Conservation (phyloP, 2,888 invertebrate species). For the Anthrax anthrax region DNA sequence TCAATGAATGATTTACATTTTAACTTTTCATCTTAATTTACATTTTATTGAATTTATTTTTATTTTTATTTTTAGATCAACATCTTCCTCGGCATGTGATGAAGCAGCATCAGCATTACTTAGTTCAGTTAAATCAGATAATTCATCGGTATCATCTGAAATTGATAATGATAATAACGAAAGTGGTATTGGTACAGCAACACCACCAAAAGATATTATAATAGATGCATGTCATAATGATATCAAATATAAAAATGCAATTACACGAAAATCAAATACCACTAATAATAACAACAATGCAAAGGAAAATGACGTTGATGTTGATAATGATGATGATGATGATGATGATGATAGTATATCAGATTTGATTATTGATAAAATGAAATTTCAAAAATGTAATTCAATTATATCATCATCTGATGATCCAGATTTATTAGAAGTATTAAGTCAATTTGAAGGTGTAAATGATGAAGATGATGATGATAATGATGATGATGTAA, state of each 20-base stretch:
- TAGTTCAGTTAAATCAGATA: slow-evolving; percentile 33
- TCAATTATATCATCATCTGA: slow-evolving; percentile 20
- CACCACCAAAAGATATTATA: slow-evolving; percentile 30
- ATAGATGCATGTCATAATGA: slow-evolving; percentile 18
- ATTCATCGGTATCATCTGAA: slow-evolving; percentile 31
- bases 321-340: neutral
- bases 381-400: neutral
- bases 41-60: neutral
- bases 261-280: slow-evolving; percentile 22
- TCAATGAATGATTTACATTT: too few relatives aligned
- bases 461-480: slow-evolving; percentile 2
- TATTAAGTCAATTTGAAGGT: slow-evolving; percentile 29
- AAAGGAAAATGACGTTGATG: neutral
- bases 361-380: neutral
- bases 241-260: slow-evolving; percentile 17
- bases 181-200: slow-evolving; percentile 32
- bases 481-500: slow-evolving; percentile 22
- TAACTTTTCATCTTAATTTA: too few relatives aligned
- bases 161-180: slow-evolving; percentile 28
- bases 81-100: slow-evolving; percentile 34
- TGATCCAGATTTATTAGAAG: slow-evolving; percentile 32
- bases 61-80: slow-evolving; percentile 20
- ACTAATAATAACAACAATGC: neutral
- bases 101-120: slow-evolving; percentile 25
- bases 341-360: too few relatives aligned